A percentile compares a stretch with the other conserved stretches of the same genome.
Evolutionary conservation across 2,888 invertebrate species (phyloP).

Genomic region (Phortica magna): DNA sequence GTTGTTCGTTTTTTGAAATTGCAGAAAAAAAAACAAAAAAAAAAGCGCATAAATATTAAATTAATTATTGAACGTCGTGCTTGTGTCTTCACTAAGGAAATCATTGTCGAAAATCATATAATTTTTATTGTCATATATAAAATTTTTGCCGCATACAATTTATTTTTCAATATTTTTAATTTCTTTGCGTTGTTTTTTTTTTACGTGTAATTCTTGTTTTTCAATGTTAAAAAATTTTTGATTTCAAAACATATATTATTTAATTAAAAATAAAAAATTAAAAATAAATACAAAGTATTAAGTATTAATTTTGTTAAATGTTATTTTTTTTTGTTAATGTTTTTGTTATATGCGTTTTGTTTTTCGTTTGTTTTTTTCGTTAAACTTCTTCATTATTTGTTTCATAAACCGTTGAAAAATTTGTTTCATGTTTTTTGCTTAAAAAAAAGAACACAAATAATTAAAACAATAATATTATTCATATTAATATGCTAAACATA

Average conservation of each 20-base stretch:
- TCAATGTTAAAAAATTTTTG: background rate
- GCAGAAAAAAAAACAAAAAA: background rate
- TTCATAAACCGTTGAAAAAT: background rate
- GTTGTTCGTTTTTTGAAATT: background rate
- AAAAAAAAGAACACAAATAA: background rate
- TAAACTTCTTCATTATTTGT: background rate
- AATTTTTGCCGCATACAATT: background rate
- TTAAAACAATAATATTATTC: background rate
- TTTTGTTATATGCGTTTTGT: background rate
- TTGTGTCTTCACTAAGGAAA: conserved; percentile 67
- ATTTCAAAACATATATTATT: background rate
- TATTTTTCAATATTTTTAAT: background rate
- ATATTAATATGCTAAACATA: background rate
- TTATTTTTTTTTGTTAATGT: background rate
- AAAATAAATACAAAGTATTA: background rate
- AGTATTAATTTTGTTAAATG: background rate
- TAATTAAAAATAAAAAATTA: background rate
- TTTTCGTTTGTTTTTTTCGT: background rate
- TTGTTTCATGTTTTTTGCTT: background rate
- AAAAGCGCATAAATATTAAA: conserved; percentile 23
- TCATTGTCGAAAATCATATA: conserved; percentile 19
- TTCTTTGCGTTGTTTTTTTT: background rate
- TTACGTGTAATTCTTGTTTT: background rate
- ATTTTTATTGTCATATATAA: background rate
- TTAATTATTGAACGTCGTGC: conserved; percentile 54